Percentiles rank a stretch among this genome's conserved stretches.
Evolutionary conservation across 2,113 vertebrate species (phyloP).

Genomic region (Climacteris rufus): DNA sequence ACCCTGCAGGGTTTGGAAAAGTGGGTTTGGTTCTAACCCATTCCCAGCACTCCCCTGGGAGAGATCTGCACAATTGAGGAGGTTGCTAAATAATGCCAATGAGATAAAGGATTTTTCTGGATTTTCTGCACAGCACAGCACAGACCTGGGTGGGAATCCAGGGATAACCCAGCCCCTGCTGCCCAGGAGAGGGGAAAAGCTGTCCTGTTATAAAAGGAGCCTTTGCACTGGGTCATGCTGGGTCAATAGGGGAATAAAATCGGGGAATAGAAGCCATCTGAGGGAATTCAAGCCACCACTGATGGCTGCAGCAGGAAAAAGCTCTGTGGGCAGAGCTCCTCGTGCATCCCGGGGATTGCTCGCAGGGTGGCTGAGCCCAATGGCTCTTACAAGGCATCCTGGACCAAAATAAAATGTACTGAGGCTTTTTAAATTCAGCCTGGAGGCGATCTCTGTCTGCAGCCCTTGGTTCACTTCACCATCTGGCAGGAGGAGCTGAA

Average conservation of each 20-base stretch:
- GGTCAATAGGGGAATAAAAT: not conserved
- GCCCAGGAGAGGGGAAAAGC: not conserved
- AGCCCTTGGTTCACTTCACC: slow-evolving; percentile 43
- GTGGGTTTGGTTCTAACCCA: not conserved
- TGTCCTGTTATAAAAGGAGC: not conserved
- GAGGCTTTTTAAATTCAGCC: slow-evolving; percentile 47
- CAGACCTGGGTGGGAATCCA: not conserved
- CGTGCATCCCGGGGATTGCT: fast-evolving
- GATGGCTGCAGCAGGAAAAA: not conserved
- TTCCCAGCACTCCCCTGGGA: not conserved
- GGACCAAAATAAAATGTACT: slow-evolving; percentile 48
- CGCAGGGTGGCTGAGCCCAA: not conserved
- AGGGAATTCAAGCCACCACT: not conserved
- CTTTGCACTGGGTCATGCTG: not conserved
- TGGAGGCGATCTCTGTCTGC: slow-evolving; percentile 32
- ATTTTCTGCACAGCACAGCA: not conserved
- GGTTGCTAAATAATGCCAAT: not conserved
- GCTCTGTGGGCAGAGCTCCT: not conserved
- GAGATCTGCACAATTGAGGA: not conserved
- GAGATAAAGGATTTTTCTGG: not conserved
- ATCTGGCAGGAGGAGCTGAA: slow-evolving; percentile 57
- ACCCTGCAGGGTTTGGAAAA: not conserved
- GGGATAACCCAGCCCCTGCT: not conserved
- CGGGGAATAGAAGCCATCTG: too few species aligned
- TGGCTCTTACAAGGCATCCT: not conserved